These are phyloP conservation scores for Medauroidea extradentata DNA, from an alignment of 1,140 invertebrate genomes.

Conservation along the genomic window DNA sequence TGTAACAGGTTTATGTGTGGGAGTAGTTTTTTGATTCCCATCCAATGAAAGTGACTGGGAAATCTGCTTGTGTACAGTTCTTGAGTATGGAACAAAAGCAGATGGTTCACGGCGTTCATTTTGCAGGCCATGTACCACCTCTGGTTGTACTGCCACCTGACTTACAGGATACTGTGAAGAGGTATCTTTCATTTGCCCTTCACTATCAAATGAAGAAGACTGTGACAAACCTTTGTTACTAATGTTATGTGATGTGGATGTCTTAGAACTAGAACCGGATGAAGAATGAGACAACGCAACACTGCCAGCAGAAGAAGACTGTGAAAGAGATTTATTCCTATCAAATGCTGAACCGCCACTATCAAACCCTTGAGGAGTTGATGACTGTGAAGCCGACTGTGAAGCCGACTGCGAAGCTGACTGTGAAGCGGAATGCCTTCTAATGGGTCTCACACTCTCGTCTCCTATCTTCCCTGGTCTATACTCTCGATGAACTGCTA, in stretches of 20 bases:
- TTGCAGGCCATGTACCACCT: background rate
- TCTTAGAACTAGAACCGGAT: slow-evolving; percentile 2
- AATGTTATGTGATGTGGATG: slow-evolving; percentile 7
- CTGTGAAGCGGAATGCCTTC: background rate
- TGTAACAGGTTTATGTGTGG: background rate
- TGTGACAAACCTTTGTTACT: no score
- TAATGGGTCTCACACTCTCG: background rate
- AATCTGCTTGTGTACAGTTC: background rate
- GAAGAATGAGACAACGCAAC: background rate
- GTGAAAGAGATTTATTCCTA: slow-evolving; percentile 6
- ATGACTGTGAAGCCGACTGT: background rate
- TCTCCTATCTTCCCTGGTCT: slow-evolving; percentile 7
- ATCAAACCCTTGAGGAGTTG: background rate
- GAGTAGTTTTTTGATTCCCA: background rate
- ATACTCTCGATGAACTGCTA: slow-evolving; percentile 5
- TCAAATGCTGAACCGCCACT: background rate
- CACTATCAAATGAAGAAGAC: no score
- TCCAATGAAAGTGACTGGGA: slow-evolving; percentile 4
- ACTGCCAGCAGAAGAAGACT: slow-evolving; percentile 4
- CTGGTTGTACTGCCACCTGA: background rate
- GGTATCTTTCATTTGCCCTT: no score
- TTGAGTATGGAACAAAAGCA: background rate
- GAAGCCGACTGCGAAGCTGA: background rate
- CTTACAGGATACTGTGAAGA: no score
- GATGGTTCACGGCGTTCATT: background rate